phyloP scores from a whole-genome alignment of 2,888 invertebrate genomes.

The Temnothorax ravouxi region DNA sequence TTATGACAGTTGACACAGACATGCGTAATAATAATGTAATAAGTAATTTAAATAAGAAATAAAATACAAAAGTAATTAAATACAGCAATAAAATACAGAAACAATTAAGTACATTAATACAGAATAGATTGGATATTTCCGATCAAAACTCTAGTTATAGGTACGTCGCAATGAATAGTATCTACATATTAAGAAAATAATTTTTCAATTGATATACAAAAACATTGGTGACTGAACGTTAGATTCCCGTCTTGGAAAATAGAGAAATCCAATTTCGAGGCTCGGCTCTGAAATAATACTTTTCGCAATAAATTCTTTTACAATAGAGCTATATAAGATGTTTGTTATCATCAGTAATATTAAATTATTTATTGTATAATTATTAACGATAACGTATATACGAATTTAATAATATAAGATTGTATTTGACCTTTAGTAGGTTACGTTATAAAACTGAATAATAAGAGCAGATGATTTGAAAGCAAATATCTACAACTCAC shows the following conservation, averaged over 20 bases:
- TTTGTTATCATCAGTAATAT: too few species aligned
- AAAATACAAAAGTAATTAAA: neutral
- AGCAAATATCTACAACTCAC: neutral
- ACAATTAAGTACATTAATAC: neutral
- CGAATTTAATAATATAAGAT: too few species aligned
- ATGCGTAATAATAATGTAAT: slow-evolving; percentile 2
- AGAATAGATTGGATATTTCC: neutral
- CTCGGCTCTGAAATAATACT: neutral
- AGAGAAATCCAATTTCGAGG: neutral
- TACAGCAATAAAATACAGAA: neutral
- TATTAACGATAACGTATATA: too few species aligned
- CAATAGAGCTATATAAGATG: neutral
- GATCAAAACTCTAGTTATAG: neutral
- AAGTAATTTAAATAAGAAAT: neutral
- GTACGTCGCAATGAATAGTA: neutral
- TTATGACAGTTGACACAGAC: neutral
- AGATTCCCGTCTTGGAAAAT: neutral
- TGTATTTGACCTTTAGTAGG: neutral
- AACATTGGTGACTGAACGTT: neutral
- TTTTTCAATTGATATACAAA: neutral
- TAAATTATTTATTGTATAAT: too few species aligned
- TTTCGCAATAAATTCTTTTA: neutral
- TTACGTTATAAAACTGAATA: neutral
- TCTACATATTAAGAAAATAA: neutral
- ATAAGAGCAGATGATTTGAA: neutral